Evolutionary conservation across 2,113 vertebrate species (phyloP), one percentile per base, ranked within the genome.

Genomic region (Zootoca vivipara): DNA sequence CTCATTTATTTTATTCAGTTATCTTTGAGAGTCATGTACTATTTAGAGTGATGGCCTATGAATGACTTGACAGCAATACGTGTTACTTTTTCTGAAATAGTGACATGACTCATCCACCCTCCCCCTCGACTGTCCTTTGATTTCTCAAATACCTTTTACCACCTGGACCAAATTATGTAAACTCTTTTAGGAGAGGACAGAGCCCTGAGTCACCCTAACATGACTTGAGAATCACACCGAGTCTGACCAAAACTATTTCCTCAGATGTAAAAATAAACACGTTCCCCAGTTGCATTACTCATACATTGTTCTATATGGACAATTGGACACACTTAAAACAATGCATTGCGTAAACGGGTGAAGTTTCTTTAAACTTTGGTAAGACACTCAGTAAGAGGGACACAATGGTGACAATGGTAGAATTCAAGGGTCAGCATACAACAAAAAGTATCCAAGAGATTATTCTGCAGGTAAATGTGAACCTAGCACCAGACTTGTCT

Each of bases 351-450:
- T 12, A 1, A 8, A 10, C 0, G 46, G 13, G 28, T 52, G 38
- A 7, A 28, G 9, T 78, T 77, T 69, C 79, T 86, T 85, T 87
- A 46, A 3, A 0, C 42, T 77, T 78, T 93, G 46, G 46, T 1
- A 86, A 42, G 22, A 88, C 42, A 85, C 3, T 26, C 89, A 79
- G 85, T 82, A 88, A 30, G 1, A 85, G 52, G 81, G 40, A 90
- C 28, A 35, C n/a, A 33, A 42, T 52, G 10, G 22, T 87, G 78
- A 89, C 77, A 91, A 33, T 33, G 74, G 40, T 87, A 95, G 62
- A 83, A 64, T 73, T 92, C 87, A 89, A 92, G 58, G 82, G 33
- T 40, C 81, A 65, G 73, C 58, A 89, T 82, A 92, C 10, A 10
- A 0, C 0, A 93, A 80, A 1, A 10, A 85, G 78, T 91, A 10